Percentiles rank a stretch among this genome's conserved stretches.
Conservation (phyloP, 2,113 vertebrate species). For the Cottus gobio region DNA sequence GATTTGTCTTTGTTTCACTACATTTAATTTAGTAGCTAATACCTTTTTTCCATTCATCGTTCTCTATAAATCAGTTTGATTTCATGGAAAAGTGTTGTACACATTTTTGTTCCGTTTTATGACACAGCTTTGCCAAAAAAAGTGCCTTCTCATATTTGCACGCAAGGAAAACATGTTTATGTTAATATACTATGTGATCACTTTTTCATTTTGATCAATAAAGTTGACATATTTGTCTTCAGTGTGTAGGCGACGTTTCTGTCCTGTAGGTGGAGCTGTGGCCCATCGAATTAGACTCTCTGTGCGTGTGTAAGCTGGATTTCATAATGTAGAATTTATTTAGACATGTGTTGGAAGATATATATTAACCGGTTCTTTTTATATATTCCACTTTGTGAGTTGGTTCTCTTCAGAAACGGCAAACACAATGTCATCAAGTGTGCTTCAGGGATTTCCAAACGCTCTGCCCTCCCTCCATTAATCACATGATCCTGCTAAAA, state of each 20-base stretch:
- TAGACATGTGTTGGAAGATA: background rate
- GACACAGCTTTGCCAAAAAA: background rate
- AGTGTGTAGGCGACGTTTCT: background rate
- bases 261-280: conserved; percentile 62
- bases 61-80: background rate
- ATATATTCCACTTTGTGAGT: background rate
- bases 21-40: background rate
- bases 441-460: conserved; percentile 28
- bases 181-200: background rate
- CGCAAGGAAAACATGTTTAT: background rate
- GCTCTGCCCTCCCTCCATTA: conserved; percentile 13
- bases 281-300: background rate
- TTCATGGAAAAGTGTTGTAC: background rate
- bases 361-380: background rate
- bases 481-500: conserved; percentile 62
- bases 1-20: background rate
- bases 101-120: background rate
- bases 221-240: background rate
- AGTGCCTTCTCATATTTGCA: conserved; percentile 28
- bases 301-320: background rate
- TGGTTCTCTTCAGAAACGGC: background rate
- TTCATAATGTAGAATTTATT: background rate
- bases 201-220: conserved; percentile 28
- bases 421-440: conserved; percentile 31
- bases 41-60: background rate